Percentiles rank a stretch among this genome's conserved stretches.
These are phyloP conservation scores for Sminthopsis crassicaudata DNA, from an alignment of 2,113 vertebrate species.

Conservation along the genomic window DNA sequence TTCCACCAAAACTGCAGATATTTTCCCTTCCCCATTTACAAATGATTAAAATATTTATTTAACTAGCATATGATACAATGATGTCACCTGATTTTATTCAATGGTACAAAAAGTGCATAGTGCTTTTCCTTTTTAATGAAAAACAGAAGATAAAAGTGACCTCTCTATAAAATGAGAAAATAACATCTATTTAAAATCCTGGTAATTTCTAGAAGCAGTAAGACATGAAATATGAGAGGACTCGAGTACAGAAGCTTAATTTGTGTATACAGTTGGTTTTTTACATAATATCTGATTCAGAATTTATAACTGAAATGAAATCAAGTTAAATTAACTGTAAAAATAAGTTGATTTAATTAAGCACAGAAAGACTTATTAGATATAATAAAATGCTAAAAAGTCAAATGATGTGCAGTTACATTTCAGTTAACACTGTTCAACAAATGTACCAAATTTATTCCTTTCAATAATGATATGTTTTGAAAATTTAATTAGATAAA, in stretches of 20 bases:
- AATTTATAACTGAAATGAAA: slow-evolving; percentile 85
- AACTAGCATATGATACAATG: slow-evolving; percentile 58
- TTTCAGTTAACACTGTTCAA: slow-evolving; percentile 87
- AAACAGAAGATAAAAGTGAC: slow-evolving; percentile 51
- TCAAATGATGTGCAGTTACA: slow-evolving; percentile 89
- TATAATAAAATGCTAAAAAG: slow-evolving; percentile 91
- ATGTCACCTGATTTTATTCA: slow-evolving; percentile 63
- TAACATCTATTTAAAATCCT: slow-evolving; percentile 29
- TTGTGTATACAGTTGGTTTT: slow-evolving; percentile 80
- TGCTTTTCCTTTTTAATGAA: slow-evolving; percentile 11
- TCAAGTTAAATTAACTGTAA: slow-evolving; percentile 90
- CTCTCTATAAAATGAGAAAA: slow-evolving; percentile 53
- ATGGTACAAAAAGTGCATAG: slow-evolving; percentile 57
- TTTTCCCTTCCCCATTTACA: neutral
- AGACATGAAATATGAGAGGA: slow-evolving; percentile 68
- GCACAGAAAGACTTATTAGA: slow-evolving; percentile 89
- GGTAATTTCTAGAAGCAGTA: slow-evolving; percentile 12
- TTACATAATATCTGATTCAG: slow-evolving; percentile 82
- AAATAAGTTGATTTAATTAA: slow-evolving; percentile 91
- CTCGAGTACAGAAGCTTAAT: slow-evolving; percentile 76
- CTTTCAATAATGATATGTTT: slow-evolving; percentile 91
- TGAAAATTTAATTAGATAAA: slow-evolving; percentile 91
- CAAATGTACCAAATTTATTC: slow-evolving; percentile 88
- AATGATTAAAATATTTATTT: slow-evolving; percentile 37
- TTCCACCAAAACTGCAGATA: neutral